Evolutionary conservation across 2,797 vertebrate genomes (phyloP).

Genomic region (Cottoperca gobio): DNA sequence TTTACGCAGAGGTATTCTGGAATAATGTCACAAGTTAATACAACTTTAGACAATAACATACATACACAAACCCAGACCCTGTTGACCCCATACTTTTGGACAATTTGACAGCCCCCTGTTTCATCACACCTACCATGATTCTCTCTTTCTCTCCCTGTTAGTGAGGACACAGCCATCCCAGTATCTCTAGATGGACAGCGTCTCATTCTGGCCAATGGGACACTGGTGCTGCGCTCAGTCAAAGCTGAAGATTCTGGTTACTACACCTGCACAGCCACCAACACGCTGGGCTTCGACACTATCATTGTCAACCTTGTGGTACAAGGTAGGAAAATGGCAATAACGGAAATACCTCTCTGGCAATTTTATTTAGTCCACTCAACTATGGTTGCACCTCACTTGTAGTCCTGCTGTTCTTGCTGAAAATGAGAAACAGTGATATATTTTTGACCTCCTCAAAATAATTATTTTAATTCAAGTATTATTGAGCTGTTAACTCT

Average conservation of each 20-base stretch:
- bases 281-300: conserved; percentile 97
- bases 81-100: neutral
- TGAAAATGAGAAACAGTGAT: neutral
- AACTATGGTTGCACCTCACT: neutral
- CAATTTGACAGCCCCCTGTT: neutral
- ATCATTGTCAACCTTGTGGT: conserved; percentile 98
- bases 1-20: neutral
- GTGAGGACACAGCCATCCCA: conserved; percentile 95
- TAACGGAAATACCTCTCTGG: neutral
- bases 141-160: conserved; percentile 55
- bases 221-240: conserved; percentile 93
- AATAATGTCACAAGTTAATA: neutral
- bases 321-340: conserved; percentile 87
- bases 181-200: conserved; percentile 93
- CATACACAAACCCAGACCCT: neutral
- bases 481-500: conserved; percentile 18
- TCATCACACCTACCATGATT: neutral
- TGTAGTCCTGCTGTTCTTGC: neutral
- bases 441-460: neutral
- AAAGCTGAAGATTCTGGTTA: conserved; percentile 98
- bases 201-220: conserved; percentile 94
- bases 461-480: neutral
- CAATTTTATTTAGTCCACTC: neutral
- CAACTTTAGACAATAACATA: neutral
- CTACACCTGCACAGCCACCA: conserved; percentile 98